Percentiles rank a stretch among this genome's conserved stretches.
phyloP scores from a whole-genome alignment of 2,888 invertebrate genomes.

The Heliconius cydno region DNA sequence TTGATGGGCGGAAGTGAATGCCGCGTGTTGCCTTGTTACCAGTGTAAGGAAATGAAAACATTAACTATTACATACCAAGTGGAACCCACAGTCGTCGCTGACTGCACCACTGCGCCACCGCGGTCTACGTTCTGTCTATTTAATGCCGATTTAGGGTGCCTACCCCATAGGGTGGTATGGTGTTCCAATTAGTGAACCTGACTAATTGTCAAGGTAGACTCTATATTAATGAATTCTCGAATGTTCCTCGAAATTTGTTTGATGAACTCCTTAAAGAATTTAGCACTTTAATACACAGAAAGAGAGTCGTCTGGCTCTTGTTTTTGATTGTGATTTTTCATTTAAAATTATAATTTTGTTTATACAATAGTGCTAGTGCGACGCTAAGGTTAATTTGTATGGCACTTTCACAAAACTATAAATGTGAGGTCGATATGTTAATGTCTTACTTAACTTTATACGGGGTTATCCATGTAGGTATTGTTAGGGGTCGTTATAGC shows the following conservation, averaged over 20 bases:
- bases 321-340: not conserved
- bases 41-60: not conserved
- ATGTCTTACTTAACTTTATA: not conserved
- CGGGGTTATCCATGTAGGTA: no score
- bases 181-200: slow-evolving; percentile 61
- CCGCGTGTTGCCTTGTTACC: not conserved
- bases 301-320: slow-evolving; percentile 25
- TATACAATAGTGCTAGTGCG: not conserved
- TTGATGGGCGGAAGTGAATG: not conserved
- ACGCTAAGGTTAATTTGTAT: not conserved
- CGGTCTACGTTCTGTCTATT: slow-evolving; percentile 27
- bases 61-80: not conserved
- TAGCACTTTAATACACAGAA: slow-evolving; percentile 13
- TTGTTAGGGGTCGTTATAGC: no score
- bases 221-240: slow-evolving; percentile 61
- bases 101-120: not conserved
- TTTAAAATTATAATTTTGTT: slow-evolving; percentile 22
- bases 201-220: slow-evolving; percentile 51
- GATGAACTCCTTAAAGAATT: slow-evolving; percentile 49
- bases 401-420: slow-evolving; percentile 25
- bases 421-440: slow-evolving; percentile 18
- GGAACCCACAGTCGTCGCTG: not conserved
- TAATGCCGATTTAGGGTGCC: slow-evolving; percentile 30
- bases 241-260: slow-evolving; percentile 51
- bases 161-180: slow-evolving; percentile 51